Evolutionary conservation across 2,797 vertebrate species (phyloP), one percentile per base, ranked within the genome.

Genomic region (Ptychadena robeensis): DNA sequence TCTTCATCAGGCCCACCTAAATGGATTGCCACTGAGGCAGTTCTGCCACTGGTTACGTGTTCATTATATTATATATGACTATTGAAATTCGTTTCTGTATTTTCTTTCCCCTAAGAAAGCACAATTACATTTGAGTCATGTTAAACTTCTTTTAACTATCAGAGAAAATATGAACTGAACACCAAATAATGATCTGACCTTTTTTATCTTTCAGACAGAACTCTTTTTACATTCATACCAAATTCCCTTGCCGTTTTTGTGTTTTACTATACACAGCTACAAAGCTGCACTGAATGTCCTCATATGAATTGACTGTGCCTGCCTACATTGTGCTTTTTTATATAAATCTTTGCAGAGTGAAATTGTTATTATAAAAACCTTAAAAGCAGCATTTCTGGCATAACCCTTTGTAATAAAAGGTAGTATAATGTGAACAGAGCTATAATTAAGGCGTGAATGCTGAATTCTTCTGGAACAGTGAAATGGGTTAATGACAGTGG

Each of bases 401-500:
- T 75, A 76, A 44, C 61, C 59, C 38, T 76, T 65, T 65, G 61
- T 38, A 75, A 75, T 37, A 61, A 75, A 64, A 38, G 25, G 61
- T 35, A 65, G 34, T 37, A 12, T 31, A 76, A 76, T 1, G 14
- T 1, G 37, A n/a, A 22, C 28, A 48, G n/a, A 32, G 28, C 38
- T 22, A 14, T 66, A 53, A 65, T 38, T 65, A 30, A 30, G 40
- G 73, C 15, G 30, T 31, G 37, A 38, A 44, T 30, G 73, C 12
- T 30, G 28, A 66, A 53, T 67, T 38, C 64, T 48, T 40, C 38
- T 34, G 22, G n/a, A 31, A 30, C 34, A 69, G 70, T 38, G 40
- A 73, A 83, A 84, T 59, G 82, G 69, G 82, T 84, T 84, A 84
- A 84, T 57, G 63, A 31, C 44, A 73, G 35, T 34, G 12, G 64